Evolutionary conservation across 2,797 vertebrate genomes (phyloP), one percentile per base, ranked within the genome.

Genomic region (Poeciliopsis infans): DNA sequence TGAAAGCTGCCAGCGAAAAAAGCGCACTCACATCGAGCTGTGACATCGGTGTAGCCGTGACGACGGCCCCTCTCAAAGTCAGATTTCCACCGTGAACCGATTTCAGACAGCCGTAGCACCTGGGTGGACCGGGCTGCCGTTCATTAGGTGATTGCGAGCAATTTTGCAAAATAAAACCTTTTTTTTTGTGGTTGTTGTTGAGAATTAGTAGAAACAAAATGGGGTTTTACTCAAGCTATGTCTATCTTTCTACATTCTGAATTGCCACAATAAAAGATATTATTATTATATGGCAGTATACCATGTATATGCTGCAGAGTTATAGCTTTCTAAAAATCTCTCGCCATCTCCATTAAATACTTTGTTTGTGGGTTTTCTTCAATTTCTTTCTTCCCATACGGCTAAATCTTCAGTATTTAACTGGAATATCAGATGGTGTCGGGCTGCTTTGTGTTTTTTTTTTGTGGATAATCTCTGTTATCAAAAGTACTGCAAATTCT

Each of bases 41-140:
- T 90, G 91, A 89, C 91, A 93, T 91, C 83, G 89, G 85, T 91
- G 89, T 87, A 89, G 84, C 91, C 84, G 86, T 92, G 94, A 91
- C 90, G 74, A 91, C 79, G n/a, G n/a, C 76, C 69, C 75, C 77
- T 83, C 47, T 85, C 76, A 66, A 31, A 89, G 78, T 88, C 86
- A 87, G 78, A 16, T 25, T 83, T 89, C 80, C 57, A 84, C 83
- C 76, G 74, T 86, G 91, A 85, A 88, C 46, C 57, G 76, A 78
- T 79, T 85, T 87, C 51, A 83, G 91, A 91, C 91, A 93, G 81
- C 83, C 77, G n/a, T 88, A 77, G 82, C 80, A 87, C 89, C 86
- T 83, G 64, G 80, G 73, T 80, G 74, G 86, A 86, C 31, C 2
- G 23, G 51, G 61, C 83, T 66, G 53, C 68, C 75, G 78, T 74